A percentile compares a stretch with the other conserved stretches of the same genome.
Conservation (phyloP, 2,888 invertebrate genomes). For the Ophion obscuratus region DNA sequence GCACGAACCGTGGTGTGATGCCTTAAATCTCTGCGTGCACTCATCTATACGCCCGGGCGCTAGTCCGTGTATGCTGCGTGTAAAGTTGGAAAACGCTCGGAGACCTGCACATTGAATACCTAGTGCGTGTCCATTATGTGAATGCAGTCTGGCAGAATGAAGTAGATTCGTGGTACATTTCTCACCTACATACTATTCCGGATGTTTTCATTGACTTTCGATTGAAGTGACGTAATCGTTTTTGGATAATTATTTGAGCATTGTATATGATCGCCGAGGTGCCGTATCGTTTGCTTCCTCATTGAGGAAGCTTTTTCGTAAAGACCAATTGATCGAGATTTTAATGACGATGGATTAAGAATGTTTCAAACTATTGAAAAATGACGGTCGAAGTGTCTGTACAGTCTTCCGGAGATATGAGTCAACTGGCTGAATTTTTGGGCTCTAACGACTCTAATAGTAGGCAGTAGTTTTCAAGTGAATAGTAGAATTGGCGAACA, state of each 20-base stretch:
- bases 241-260: background rate
- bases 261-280: background rate
- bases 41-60: background rate
- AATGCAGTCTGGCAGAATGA: background rate
- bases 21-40: background rate
- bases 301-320: no score
- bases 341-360: no score
- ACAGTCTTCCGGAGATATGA: no score
- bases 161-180: conserved; percentile 3
- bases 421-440: no score
- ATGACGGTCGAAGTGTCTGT: no score
- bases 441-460: no score
- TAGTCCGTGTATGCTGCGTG: conserved; percentile 20
- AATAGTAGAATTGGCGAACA: no score
- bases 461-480: no score
- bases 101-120: conserved; percentile 7
- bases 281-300: no score
- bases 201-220: background rate
- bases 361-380: no score
- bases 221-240: background rate
- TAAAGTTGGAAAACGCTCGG: conserved; percentile 31
- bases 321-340: no score
- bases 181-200: no score
- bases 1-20: background rate
- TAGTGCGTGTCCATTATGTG: conserved; percentile 17